Evolutionary conservation across 2,113 vertebrate genomes (phyloP), one percentile per base, ranked within the genome.

Genomic region (Zapus hudsonius): DNA sequence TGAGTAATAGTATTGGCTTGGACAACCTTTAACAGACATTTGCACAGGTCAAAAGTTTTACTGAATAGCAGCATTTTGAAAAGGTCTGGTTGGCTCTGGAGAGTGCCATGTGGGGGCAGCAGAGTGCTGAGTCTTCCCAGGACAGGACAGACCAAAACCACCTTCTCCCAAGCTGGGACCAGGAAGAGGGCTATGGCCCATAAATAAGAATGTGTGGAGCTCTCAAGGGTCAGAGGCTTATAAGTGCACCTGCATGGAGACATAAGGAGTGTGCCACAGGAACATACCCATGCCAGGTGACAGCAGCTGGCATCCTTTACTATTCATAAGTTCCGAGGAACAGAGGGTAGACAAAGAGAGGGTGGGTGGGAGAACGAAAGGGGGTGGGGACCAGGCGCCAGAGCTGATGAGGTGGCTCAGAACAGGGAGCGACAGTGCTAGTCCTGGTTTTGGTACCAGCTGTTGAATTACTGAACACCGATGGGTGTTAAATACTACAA

Each of bases 81-180:
- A 38, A 38, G n/a, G 22, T 44, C 67, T 23, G 55, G 40, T 23
- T 1, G 27, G 33, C 23, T 88, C 36, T 36, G 25, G 31, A 29
- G 38, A 42, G 1, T 5, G 55, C 94, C 95, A 94, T 75, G 38
- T n/a, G 95, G 55, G 92, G 92, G 87, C 92, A 97, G 95, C 95
- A 97, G 87, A 95, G 93, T 72, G 74, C 91, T 59, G 55, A 67
- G 42, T 33, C 6, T 10, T 0, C 40, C 25, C 8, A 0, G 33
- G 33, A 44, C 44, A 52, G 52, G 52, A 52, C 52, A 10, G 11
- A 7, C n/a, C 9, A 29, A 33, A 40, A 5, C 27, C 17, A 7
- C 25, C 44, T 42, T 74, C 8, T 8, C 44, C 57, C 5, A 9
- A 17, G 16, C 0, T 38, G 69, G 36, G 69, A 59, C 57, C 38